Conservation (phyloP, 2,888 invertebrate species). For the Labia minor region DNA sequence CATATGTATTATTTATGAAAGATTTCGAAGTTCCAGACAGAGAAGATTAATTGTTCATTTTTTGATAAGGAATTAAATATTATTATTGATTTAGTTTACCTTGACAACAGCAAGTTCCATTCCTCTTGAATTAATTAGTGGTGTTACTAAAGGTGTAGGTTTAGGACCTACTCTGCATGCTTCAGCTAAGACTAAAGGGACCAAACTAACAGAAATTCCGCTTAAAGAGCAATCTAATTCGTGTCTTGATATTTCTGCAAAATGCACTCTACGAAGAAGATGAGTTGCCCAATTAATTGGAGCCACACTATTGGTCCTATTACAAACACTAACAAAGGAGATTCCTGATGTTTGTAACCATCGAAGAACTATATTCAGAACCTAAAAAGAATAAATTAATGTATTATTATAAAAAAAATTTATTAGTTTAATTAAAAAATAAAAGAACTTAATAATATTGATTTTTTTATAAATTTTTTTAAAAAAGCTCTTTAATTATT, state of each 20-base stretch:
- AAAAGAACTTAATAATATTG: no score
- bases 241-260: slow-evolving; percentile 36
- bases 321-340: not conserved
- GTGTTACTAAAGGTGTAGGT: slow-evolving; percentile 24
- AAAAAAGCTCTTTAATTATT: no score
- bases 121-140: slow-evolving; percentile 50
- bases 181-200: slow-evolving; percentile 19
- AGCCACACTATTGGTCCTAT: slow-evolving; percentile 15
- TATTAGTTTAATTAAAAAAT: no score
- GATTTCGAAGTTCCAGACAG: no score
- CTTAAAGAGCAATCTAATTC: slow-evolving; percentile 9
- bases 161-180: slow-evolving; percentile 21
- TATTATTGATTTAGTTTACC: slow-evolving; percentile 30
- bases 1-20: no score
- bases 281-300: slow-evolving; percentile 37
- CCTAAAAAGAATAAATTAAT: slow-evolving; percentile 15
- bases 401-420: not conserved
- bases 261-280: slow-evolving; percentile 40
- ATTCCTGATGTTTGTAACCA: slow-evolving; percentile 44
- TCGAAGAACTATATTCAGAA: slow-evolving; percentile 45
- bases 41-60: no score
- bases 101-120: slow-evolving; percentile 57
- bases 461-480: no score
- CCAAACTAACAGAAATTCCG: slow-evolving; percentile 18
- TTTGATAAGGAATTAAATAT: no score